Conservation (phyloP, 2,113 vertebrate genomes). For the Clarias magur region DNA sequence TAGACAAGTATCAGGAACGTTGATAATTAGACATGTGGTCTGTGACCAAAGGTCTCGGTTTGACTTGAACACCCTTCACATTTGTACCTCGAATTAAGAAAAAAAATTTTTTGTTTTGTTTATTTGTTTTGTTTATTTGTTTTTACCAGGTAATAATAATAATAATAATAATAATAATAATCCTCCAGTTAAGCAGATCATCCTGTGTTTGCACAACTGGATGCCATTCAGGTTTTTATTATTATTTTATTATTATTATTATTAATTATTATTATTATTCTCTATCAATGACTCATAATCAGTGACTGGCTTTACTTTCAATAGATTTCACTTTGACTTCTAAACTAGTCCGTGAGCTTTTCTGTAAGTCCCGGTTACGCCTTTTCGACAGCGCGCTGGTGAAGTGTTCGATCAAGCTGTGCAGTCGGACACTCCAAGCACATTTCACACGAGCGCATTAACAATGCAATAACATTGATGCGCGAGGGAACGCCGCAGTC, state of each 20-base stretch:
- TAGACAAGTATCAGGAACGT: too few relatives aligned
- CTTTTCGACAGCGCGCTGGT: not conserved
- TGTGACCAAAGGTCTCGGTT: too few relatives aligned
- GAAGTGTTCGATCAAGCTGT: conserved; percentile 46
- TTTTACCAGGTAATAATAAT: not conserved
- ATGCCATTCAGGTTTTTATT: not conserved
- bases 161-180: too few relatives aligned
- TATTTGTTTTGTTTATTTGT: too few relatives aligned
- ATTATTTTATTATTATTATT: too few relatives aligned
- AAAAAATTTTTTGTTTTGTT: not conserved
- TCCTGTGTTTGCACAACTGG: not conserved
- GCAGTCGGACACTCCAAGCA: conserved; percentile 32
- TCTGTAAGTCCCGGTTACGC: not conserved
- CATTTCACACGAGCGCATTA: conserved; percentile 53
- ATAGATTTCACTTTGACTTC: not conserved
- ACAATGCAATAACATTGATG: conserved; percentile 49
- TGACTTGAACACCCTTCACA: too few relatives aligned
- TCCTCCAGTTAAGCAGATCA: not conserved
- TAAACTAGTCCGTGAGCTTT: not conserved
- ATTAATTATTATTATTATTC: not conserved
- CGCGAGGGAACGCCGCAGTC: conserved; percentile 20
- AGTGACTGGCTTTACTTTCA: not conserved
- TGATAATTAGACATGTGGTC: not conserved
- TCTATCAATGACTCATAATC: not conserved
- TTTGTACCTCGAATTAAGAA: not conserved